Base-by-base conservation (phyloP, 2,113 vertebrate species). In the Mormyrus iriodes region DNA sequence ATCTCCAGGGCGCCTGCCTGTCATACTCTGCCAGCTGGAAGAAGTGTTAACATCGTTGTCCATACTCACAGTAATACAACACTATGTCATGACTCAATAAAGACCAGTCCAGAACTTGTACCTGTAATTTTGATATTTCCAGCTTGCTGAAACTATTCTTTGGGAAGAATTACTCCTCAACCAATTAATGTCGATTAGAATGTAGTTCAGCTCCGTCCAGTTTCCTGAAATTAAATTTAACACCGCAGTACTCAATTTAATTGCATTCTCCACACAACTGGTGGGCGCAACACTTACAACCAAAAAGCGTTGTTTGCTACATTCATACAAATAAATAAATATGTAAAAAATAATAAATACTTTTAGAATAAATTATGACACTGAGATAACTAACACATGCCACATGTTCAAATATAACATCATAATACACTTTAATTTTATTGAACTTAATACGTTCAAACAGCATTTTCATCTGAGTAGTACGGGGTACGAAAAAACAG, bases 81-180 rank as follows among this genome's bases (percentile, higher is more conserved):
- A 51, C 24, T n/a, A 52, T 31, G 2, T 42, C n/a, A 58, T 13
- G 39, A 35, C 76, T 7, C 27, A 42, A 42, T 90, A 61, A 61
- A 61, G 31, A 0, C 85, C 88, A 87, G 89, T 87, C 51, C 90
- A n/a, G n/a, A n/a, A n/a, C n/a, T n/a, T n/a, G n/a, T 52, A 87
- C 85, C 69, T 90, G 79, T 19, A 24, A 51, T 44, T 87, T 82
- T 19, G 69, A n/a, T 4, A 44, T 19, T 8, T 19, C 27, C 55
- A 27, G 39, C 73, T 35, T 35, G 35, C 51, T 51, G 65, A 17
- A 21, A 19, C 0, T 27, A n/a, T 89, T 3, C 76, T 48, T 7
- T 69, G 2, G 0, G 61, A 58, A 52, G 35, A 53, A 86, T 83
- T 46, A 58, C 90, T 52, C 9, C 49, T 44, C 85, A 76, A 0